phyloP scores from a whole-genome alignment of 2,113 vertebrate species.

The Tragelaphus scriptus region DNA sequence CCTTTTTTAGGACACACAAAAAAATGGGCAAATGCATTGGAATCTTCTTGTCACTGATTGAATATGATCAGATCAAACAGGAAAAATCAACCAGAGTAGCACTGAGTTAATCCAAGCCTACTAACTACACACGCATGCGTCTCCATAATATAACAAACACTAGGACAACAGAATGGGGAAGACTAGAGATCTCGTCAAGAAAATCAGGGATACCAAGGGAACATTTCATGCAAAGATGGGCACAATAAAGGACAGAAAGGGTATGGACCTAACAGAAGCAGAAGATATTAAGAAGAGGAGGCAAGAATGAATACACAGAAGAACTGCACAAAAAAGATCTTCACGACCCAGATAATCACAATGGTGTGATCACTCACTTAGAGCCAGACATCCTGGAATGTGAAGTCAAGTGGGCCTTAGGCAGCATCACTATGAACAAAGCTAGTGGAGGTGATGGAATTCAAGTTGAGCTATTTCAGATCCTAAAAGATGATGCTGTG shows the following conservation, averaged over 20 bases:
- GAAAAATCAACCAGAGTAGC: not conserved
- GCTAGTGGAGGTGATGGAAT: not conserved
- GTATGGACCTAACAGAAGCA: not conserved
- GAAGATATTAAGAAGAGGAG: not conserved
- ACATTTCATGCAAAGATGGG: not conserved
- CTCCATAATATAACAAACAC: not conserved
- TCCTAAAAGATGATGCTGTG: not conserved
- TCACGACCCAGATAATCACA: not conserved
- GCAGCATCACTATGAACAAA: not conserved
- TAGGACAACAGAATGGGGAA: not conserved
- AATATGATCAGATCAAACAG: not conserved
- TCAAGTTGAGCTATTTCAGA: not conserved
- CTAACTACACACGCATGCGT: accelerated
- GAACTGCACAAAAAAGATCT: not conserved
- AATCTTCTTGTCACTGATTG: not conserved
- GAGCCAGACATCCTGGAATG: not conserved
- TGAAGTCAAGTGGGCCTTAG: not conserved
- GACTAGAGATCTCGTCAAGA: not conserved
- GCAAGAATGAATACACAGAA: not conserved
- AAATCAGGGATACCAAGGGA: not conserved
- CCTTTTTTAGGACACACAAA: not conserved
- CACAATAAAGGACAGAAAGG: not conserved
- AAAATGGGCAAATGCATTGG: not conserved
- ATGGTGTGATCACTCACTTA: not conserved
- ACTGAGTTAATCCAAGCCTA: not conserved